Evolutionary conservation across 2,113 vertebrate species (phyloP), one percentile per base, ranked within the genome.

Genomic region (Camarhynchus parvulus): DNA sequence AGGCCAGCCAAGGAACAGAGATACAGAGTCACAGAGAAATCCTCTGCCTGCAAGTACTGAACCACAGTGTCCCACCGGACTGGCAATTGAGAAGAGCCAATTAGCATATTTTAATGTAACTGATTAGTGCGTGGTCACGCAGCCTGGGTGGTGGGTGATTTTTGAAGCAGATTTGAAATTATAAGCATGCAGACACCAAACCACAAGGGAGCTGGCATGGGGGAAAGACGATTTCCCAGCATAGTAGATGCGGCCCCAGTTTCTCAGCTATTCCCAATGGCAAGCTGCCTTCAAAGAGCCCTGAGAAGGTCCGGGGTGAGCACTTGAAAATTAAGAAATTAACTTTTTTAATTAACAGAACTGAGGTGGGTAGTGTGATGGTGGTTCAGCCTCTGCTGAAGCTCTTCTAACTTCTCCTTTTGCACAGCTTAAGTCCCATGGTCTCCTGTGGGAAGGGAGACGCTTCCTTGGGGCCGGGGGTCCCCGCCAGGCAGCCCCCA

Each of bases 271-370:
- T 88, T 93, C 78, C 83, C 73, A 42, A 33, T 8, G 35, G 81
- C 74, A 78, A 72, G 25, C 53, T 87, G 70, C 74, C 41, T 93
- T 79, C 58, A 44, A 63, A 91, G 69, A 79, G 31, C 66, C 41
- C 37, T 56, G 28, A 80, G 81, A 82, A 75, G 69, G 62, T 68
- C 83, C 0, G 1, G 66, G 91, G 89, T 78, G 49, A 96, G 83
- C 64, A 27, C 70, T 79, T 66, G 56, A 84, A 95, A 92, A 96
- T 94, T 87, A 95, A 91, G 89, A 94, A 89, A 96, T 92, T 92
- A 94, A 75, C 86, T 89, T 90, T 37, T 92, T 89, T 87, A 95
- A 96, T 96, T 94, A 94, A 94, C 1, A 0, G 69, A 82, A 79
- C 31, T 23, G 83, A 79, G 47, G 77, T 68, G 73, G 44, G 47